These are phyloP conservation scores for Microhierax caerulescens DNA, from an alignment of 2,797 vertebrate genomes.

Conservation along the genomic window DNA sequence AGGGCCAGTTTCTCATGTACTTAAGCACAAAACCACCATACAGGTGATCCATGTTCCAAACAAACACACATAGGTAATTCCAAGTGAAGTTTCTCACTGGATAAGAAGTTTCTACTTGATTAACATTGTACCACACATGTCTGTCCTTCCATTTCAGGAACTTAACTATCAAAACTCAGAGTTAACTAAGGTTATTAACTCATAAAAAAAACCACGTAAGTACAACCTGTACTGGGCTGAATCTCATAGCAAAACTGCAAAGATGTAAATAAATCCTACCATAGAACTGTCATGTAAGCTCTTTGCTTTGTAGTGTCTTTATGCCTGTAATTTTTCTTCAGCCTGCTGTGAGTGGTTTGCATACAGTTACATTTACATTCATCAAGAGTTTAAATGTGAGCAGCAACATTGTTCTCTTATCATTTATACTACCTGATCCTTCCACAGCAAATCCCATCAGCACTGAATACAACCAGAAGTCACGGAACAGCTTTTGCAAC, in stretches of 20 bases:
- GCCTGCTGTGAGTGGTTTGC: neutral
- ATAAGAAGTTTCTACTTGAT: neutral
- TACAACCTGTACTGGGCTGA: neutral
- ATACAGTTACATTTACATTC: neutral
- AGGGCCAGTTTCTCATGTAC: neutral
- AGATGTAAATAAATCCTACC: neutral
- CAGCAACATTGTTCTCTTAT: neutral
- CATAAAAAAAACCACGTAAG: neutral
- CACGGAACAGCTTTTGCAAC: slow-evolving; percentile 94
- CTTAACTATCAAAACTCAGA: neutral
- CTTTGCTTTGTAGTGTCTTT: neutral
- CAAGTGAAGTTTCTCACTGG: neutral
- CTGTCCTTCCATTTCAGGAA: neutral
- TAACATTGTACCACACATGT: neutral
- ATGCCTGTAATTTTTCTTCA: neutral
- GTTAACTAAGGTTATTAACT: neutral
- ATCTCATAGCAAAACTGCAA: neutral
- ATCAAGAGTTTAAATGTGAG: neutral
- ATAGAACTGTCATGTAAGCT: neutral
- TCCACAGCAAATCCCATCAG: slow-evolving; percentile 98
- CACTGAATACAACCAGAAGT: slow-evolving; percentile 97
- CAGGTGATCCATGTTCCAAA: neutral
- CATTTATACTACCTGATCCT: slow-evolving; percentile 85
- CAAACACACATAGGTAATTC: neutral
- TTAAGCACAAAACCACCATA: neutral